Percentiles rank a stretch among this genome's conserved stretches.
These are phyloP conservation scores for Petrocephalus zakoni DNA, from an alignment of 2,113 vertebrate species.

Conservation along the genomic window DNA sequence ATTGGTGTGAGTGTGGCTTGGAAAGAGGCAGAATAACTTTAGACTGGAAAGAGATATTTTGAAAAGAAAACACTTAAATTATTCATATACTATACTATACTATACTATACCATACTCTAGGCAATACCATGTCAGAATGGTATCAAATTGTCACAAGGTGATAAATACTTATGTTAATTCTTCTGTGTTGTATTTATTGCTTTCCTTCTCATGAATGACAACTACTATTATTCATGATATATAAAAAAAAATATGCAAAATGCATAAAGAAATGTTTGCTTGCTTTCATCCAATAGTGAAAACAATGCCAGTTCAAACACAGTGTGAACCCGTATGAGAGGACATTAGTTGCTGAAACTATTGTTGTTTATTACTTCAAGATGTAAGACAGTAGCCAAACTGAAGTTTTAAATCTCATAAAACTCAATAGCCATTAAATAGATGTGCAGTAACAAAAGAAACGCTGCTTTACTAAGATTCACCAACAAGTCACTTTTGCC, in stretches of 20 bases:
- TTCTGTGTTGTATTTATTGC: background rate
- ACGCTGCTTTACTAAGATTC: constrained; percentile 3
- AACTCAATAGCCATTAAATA: constrained; percentile 38
- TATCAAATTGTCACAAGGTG: background rate
- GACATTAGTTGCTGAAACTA: background rate
- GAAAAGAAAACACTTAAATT: background rate
- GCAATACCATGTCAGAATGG: background rate
- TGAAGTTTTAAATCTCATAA: constrained; percentile 56
- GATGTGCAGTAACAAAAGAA: constrained; percentile 28
- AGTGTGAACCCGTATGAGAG: background rate
- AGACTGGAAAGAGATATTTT: background rate
- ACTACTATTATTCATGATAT: background rate
- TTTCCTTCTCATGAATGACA: background rate
- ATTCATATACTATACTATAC: background rate
- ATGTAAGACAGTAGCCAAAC: constrained; percentile 32
- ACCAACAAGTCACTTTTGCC: background rate
- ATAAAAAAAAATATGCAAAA: background rate
- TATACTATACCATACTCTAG: background rate
- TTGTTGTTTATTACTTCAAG: constrained; percentile 14
- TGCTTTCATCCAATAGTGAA: background rate
- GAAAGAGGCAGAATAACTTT: background rate
- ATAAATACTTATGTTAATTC: background rate
- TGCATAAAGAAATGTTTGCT: background rate
- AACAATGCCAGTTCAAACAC: background rate
- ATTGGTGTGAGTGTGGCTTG: background rate